These are phyloP conservation scores for Adoxophyes honmai DNA, from an alignment of 1,140 invertebrate genomes.

Conservation along the genomic window DNA sequence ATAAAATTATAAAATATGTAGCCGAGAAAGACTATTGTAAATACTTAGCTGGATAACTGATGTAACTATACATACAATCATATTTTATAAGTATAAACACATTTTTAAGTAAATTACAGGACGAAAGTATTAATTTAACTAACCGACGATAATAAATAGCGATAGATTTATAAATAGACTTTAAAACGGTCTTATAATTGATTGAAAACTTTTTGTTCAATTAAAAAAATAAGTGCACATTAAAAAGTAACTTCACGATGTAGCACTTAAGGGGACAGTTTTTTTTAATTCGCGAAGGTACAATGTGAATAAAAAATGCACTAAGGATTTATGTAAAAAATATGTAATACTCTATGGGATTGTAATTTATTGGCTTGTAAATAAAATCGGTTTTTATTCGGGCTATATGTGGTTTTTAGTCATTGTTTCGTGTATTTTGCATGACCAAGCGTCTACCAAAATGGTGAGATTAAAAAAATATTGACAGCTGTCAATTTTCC, in stretches of 20 bases:
- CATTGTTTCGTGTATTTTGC: constrained; percentile 23
- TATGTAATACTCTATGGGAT: constrained; percentile 51
- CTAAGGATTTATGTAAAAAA: constrained; percentile 58
- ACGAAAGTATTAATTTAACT: constrained; percentile 59
- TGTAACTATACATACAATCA: constrained; percentile 36
- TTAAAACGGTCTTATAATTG: neutral
- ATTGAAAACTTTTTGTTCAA: constrained; percentile 6
- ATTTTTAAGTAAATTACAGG: constrained; percentile 53
- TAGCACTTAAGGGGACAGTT: constrained; percentile 41
- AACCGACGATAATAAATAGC: constrained; percentile 67
- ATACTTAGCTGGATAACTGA: constrained; percentile 64
- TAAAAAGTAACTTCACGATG: constrained; percentile 53
- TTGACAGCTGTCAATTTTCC: constrained; percentile 9
- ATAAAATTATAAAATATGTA: constrained; percentile 39
- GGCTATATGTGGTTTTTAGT: constrained; percentile 25
- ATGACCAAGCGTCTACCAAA: neutral
- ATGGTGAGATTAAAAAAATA: neutral
- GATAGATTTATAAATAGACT: constrained; percentile 38
- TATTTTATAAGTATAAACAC: constrained; percentile 58
- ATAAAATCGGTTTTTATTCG: constrained; percentile 38
- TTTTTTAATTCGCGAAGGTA: constrained; percentile 41
- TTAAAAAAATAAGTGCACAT: constrained; percentile 58
- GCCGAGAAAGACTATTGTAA: constrained; percentile 67
- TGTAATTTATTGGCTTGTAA: constrained; percentile 60
- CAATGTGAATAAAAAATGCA: constrained; percentile 63